phyloP scores from a whole-genome alignment of 2,797 vertebrate species.

The Vireo griseus region DNA sequence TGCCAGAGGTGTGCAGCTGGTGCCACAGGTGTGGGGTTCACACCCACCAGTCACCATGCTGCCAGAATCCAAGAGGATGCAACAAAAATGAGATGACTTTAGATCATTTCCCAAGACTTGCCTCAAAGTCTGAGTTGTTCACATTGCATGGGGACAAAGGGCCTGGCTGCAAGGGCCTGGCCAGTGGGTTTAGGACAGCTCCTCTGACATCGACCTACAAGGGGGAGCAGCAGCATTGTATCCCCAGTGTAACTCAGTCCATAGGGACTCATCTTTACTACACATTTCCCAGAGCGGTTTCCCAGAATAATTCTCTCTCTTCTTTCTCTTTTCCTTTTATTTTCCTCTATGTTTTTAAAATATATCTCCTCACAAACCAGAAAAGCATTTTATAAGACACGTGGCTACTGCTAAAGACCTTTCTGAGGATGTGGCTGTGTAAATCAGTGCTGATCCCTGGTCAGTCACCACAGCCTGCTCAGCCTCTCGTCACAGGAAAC shows the following conservation, averaged over 20 bases:
- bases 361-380: background rate
- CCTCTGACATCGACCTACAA: background rate
- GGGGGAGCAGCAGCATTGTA: background rate
- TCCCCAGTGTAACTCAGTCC: background rate
- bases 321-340: too few species aligned
- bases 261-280: background rate
- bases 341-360: background rate
- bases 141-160: background rate
- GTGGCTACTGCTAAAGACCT: background rate
- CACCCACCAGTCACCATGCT: background rate
- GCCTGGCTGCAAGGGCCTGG: background rate
- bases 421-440: background rate
- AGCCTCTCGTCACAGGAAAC: conserved; percentile 1
- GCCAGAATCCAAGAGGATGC: background rate
- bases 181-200: background rate
- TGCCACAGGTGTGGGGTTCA: background rate
- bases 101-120: background rate
- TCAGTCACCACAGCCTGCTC: background rate
- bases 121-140: background rate
- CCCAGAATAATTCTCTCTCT: background rate
- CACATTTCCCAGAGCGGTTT: background rate
- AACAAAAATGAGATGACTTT: background rate
- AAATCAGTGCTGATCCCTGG: background rate
- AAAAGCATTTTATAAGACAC: background rate
- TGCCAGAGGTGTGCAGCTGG: background rate